Evolutionary conservation across 2,113 vertebrate species (phyloP).

Genomic region (Corythornis madagascariensis): DNA sequence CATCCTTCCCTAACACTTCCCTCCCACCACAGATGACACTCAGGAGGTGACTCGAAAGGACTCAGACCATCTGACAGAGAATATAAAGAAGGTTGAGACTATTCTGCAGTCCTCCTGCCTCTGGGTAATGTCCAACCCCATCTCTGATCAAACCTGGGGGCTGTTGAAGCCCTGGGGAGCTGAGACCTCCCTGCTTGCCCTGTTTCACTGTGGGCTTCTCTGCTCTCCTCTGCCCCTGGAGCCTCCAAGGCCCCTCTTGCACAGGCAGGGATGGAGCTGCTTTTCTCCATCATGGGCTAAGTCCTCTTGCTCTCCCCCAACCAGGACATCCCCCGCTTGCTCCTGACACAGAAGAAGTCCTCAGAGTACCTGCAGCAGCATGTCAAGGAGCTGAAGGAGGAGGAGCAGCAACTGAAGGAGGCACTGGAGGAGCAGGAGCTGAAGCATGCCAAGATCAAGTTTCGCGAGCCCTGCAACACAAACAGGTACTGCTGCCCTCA

Average conservation of each 20-base stretch:
- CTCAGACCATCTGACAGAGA: no score
- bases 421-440: background rate
- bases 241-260: background rate
- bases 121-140: background rate
- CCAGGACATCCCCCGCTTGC: constrained; percentile 18
- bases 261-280: background rate
- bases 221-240: background rate
- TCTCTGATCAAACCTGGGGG: background rate
- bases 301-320: background rate
- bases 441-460: background rate
- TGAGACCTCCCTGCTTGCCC: background rate
- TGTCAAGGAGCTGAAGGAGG: background rate
- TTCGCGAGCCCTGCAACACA: background rate
- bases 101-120: background rate
- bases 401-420: background rate
- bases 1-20: background rate
- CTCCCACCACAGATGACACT: background rate
- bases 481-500: background rate
- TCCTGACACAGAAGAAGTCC: background rate
- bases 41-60: background rate
- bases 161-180: background rate
- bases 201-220: rapidly evolving
- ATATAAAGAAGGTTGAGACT: background rate
- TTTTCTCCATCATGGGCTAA: background rate
- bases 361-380: background rate